phyloP scores from a whole-genome alignment of 2,113 vertebrate species.

The Lampris megalopsis region DNA sequence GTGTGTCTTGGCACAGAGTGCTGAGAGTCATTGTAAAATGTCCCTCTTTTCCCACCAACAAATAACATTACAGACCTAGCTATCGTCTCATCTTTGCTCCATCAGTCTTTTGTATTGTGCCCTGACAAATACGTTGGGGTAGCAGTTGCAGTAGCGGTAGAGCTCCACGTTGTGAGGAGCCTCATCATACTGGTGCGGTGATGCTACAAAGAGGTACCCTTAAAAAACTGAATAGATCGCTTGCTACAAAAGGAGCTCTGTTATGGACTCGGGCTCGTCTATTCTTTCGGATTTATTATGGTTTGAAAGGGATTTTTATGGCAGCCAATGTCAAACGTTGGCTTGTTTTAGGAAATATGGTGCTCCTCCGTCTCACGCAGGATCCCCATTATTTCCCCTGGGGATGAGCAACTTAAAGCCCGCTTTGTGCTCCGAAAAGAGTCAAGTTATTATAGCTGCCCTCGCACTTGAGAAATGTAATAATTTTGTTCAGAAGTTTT shows the following conservation, averaged over 20 bases:
- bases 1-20: background rate
- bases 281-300: conserved; percentile 45
- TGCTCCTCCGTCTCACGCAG: conserved; percentile 58
- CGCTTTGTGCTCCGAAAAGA: conserved; percentile 69
- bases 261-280: conserved; percentile 34
- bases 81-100: too few species aligned
- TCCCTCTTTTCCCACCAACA: background rate
- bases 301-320: conserved; percentile 46
- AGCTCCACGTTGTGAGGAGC: background rate
- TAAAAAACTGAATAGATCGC: conserved; percentile 30
- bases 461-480: conserved; percentile 66
- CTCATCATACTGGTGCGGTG: background rate
- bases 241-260: conserved; percentile 48
- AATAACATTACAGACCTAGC: too few species aligned
- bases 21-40: background rate
- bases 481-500: conserved; percentile 60
- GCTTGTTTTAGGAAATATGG: conserved; percentile 61
- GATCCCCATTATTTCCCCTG: conserved; percentile 51
- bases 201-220: conserved; percentile 26
- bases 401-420: conserved; percentile 72
- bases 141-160: background rate
- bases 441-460: conserved; percentile 73
- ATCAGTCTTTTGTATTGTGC: too few species aligned
- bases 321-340: conserved; percentile 43
- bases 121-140: background rate